Conservation (phyloP, 2,797 vertebrate species). For the Kryptolebias ocellatus region DNA sequence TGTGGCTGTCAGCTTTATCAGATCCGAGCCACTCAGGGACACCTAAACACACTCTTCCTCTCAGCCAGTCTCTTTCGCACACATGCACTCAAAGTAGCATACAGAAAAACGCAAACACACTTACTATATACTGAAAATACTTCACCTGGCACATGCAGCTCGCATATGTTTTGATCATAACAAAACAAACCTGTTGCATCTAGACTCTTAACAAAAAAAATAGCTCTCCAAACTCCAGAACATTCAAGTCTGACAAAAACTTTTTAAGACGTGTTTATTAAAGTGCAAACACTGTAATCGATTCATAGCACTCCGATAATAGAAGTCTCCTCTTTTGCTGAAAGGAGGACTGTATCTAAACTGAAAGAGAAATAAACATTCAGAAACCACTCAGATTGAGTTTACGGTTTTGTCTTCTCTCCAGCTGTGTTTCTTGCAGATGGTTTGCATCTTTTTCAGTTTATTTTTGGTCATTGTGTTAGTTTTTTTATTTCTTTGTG, state of each 20-base stretch:
- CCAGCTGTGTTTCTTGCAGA: not conserved
- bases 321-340: too few relatives aligned
- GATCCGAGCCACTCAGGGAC: constrained; percentile 71
- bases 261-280: not conserved
- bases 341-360: not conserved
- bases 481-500: not conserved
- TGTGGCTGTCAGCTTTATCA: constrained; percentile 78
- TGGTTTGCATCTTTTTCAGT: not conserved
- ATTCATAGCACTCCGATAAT: too few relatives aligned
- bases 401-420: not conserved
- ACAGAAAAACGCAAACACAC: constrained; percentile 25
- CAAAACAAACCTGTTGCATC: not conserved
- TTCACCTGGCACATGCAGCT: not conserved
- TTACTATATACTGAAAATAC: constrained; percentile 19
- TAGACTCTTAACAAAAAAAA: too few relatives aligned
- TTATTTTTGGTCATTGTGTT: not conserved
- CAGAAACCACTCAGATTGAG: not conserved
- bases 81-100: constrained; percentile 19
- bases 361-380: not conserved
- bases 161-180: not conserved
- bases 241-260: not conserved
- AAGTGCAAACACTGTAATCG: too few relatives aligned
- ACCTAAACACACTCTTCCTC: constrained; percentile 67
- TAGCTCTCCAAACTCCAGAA: too few relatives aligned
- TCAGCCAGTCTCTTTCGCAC: constrained; percentile 39